Base-by-base conservation (phyloP, 1,140 invertebrate species). In the Proales similis region DNA sequence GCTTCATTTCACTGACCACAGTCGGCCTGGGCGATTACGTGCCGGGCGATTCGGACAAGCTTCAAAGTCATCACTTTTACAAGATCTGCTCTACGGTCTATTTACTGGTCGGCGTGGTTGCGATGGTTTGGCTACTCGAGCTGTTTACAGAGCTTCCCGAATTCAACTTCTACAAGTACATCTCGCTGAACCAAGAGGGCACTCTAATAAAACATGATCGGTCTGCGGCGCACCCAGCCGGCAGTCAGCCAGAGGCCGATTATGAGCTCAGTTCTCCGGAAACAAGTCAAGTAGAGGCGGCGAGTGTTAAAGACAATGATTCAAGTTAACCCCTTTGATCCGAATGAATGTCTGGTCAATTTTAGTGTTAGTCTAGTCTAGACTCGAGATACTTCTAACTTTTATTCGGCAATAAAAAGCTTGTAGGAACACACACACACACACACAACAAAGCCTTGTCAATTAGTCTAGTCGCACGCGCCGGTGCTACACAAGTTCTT, bases 1-100 rank as follows among this genome's bases (percentile, higher is more conserved):
- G 93, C 73, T 97, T 99, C 74, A 92, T 97, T 43, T 98, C 93
- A 0, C 78, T 99, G 27, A 97, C 92, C 0, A 98, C 92, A 19
- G 97, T 98, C 67, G 88, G 86, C 42, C 29, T 63, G 3, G 61
- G 61, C 9, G 61, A 63, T 32, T 48, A 38, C 32, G 61, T 63
- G 14, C 61, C 61, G 12, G 61, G 61, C 27, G 57, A 45, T 30
- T 61, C 57, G 11, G 38, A 57, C n/a, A 27, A 19, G n/a, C 51
- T 42, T 42, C 36, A 57, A 6, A 11, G 45, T 36, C 39, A 42
- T 29, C 51, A 57, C 32, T 14, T 42, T 7, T 57, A 57, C 17
- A 57, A 57, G 22, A 57, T 57, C 11, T 57, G 39, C 12, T 57
- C 51, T 17, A 57, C 51, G 17, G 27, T 57, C 36, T 57, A 57